Conservation (phyloP, 2,113 vertebrate genomes). For the Protobothrops mucrosquamatus region DNA sequence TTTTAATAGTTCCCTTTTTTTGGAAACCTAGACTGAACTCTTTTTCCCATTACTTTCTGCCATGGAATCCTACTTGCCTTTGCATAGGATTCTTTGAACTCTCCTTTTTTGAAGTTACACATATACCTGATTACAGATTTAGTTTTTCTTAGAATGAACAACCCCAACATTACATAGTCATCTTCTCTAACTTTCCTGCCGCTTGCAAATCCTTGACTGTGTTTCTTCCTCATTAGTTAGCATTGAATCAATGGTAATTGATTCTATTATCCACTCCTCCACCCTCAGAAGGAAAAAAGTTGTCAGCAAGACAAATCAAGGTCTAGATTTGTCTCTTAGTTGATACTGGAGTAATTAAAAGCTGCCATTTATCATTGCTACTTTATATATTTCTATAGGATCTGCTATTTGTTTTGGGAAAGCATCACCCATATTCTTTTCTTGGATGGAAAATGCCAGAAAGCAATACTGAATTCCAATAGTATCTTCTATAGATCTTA, state of each 20-base stretch:
- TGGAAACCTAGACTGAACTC: neutral
- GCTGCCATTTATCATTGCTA: neutral
- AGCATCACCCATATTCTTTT: neutral
- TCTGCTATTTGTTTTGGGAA: neutral
- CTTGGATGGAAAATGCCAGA: neutral
- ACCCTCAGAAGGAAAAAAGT: neutral
- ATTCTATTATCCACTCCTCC: neutral
- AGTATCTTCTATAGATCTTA: neutral
- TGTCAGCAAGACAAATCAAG: neutral
- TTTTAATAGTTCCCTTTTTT: neutral
- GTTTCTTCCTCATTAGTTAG: neutral
- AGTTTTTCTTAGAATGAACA: neutral
- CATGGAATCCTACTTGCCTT: neutral
- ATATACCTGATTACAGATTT: neutral
- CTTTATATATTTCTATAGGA: neutral
- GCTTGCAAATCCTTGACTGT: neutral
- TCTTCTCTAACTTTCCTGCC: neutral
- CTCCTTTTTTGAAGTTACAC: neutral
- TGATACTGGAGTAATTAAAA: neutral
- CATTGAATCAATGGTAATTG: neutral
- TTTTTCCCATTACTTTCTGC: neutral
- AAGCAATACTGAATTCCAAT: neutral
- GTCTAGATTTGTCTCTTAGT: neutral
- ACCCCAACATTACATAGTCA: neutral
- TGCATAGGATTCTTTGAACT: neutral